Conservation (phyloP, 1,140 invertebrate genomes). For the Halyomorpha halys region DNA sequence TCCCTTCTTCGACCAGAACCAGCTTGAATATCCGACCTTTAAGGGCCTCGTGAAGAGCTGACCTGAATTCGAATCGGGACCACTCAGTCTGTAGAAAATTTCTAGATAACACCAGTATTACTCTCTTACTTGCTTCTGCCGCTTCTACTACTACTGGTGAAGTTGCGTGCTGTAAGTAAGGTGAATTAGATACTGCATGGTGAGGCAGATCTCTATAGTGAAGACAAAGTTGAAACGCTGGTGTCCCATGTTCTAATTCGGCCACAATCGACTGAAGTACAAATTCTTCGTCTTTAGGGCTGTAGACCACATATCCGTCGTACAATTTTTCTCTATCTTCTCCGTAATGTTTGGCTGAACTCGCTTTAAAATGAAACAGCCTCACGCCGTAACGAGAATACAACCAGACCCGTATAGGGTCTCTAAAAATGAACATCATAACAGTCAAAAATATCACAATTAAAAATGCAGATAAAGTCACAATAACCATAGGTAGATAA, state of each 20-base stretch:
- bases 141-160: slow-evolving; percentile 71
- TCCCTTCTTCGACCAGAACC: slow-evolving; percentile 74
- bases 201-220: slow-evolving; percentile 71
- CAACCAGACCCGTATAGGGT: slow-evolving; percentile 73
- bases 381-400: slow-evolving; percentile 77
- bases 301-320: slow-evolving; percentile 88
- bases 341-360: slow-evolving; percentile 40
- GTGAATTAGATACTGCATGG: slow-evolving; percentile 40
- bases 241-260: slow-evolving; percentile 67
- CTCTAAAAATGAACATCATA: slow-evolving; percentile 70
- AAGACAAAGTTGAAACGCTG: slow-evolving; percentile 70
- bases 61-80: slow-evolving; percentile 71
- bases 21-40: slow-evolving; percentile 72
- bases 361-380: slow-evolving; percentile 48
- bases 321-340: slow-evolving; percentile 77
- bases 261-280: slow-evolving; percentile 70
- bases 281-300: slow-evolving; percentile 83
- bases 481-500: slow-evolving; percentile 73
- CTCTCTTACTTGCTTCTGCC: slow-evolving; percentile 68
- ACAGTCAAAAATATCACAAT: slow-evolving; percentile 60
- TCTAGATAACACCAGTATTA: slow-evolving; percentile 67
- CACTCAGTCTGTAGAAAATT: slow-evolving; percentile 80
- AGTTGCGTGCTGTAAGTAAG: slow-evolving; percentile 55
- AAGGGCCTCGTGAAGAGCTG: slow-evolving; percentile 74
- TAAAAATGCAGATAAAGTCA: slow-evolving; percentile 56